Evolutionary conservation across 2,888 invertebrate species (phyloP).

Genomic region (Horisme vitalbata): DNA sequence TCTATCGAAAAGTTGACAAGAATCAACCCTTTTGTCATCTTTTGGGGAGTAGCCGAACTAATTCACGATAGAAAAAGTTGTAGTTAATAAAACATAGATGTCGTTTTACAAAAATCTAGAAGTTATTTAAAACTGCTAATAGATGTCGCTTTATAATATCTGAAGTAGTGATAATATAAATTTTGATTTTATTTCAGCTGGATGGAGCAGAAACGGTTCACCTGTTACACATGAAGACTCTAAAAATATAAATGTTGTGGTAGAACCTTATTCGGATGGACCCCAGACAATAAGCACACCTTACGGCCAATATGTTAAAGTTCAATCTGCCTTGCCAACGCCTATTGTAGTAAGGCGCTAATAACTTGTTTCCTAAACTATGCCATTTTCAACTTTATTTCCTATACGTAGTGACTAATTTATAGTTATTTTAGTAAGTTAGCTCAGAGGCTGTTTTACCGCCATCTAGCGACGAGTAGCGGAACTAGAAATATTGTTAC

Average conservation of each 20-base stretch:
- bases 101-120: too few species aligned
- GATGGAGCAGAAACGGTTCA: constrained; percentile 62
- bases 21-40: constrained; percentile 5
- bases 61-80: neutral
- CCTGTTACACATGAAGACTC: constrained; percentile 32
- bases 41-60: constrained; percentile 8
- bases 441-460: constrained; percentile 1
- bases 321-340: constrained; percentile 32
- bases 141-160: neutral
- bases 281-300: constrained; percentile 72
- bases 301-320: constrained; percentile 63
- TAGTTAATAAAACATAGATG: neutral
- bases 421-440: neutral
- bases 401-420: neutral
- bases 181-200: constrained; percentile 52
- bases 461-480: constrained; percentile 29
- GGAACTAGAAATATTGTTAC: constrained; percentile 23
- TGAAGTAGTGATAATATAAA: too few species aligned
- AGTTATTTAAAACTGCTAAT: neutral
- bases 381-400: constrained; percentile 7
- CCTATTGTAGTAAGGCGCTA: constrained; percentile 8
- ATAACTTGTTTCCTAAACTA: constrained; percentile 14
- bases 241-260: constrained; percentile 43
- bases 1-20: neutral
- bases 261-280: constrained; percentile 53